Conservation (phyloP, 2,113 vertebrate genomes). For the Rissa tridactyla region DNA sequence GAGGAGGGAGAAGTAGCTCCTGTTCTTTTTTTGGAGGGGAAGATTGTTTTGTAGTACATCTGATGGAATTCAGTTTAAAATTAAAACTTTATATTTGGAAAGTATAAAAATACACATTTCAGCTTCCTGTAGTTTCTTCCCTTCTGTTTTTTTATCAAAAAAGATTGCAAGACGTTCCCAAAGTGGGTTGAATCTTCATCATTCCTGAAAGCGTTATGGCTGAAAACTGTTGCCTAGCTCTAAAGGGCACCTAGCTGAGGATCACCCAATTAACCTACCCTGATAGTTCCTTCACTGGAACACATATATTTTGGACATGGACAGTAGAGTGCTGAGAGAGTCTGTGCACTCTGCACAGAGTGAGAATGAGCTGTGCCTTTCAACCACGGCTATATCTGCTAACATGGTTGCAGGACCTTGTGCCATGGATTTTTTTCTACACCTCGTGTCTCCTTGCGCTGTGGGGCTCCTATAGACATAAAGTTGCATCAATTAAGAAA, state of each 20-base stretch:
- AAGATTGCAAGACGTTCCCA: not conserved
- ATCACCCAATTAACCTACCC: not conserved
- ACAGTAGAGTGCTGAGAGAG: not conserved
- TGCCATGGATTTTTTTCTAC: not conserved
- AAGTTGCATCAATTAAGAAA: not conserved
- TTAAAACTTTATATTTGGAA: not conserved
- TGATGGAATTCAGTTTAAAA: not conserved
- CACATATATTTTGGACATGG: not conserved
- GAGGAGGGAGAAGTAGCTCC: not conserved
- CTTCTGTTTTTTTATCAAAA: not conserved
- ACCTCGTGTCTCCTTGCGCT: not conserved
- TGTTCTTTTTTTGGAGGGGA: not conserved
- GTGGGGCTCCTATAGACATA: not conserved
- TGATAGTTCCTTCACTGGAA: not conserved
- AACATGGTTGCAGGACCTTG: rapidly evolving
- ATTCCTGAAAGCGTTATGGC: rapidly evolving
- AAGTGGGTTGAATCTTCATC: not conserved
- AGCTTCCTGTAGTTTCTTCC: not conserved
- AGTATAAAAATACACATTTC: not conserved
- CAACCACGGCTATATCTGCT: not conserved
- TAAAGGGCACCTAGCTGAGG: not conserved
- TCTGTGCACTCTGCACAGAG: not conserved
- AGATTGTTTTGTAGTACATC: not conserved
- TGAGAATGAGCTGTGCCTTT: not conserved
- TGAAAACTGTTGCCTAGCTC: not conserved